A percentile compares a stretch with the other conserved stretches of the same genome.
Evolutionary conservation across 1,140 invertebrate species (phyloP).

Genomic region (Agrypnia vestita): DNA sequence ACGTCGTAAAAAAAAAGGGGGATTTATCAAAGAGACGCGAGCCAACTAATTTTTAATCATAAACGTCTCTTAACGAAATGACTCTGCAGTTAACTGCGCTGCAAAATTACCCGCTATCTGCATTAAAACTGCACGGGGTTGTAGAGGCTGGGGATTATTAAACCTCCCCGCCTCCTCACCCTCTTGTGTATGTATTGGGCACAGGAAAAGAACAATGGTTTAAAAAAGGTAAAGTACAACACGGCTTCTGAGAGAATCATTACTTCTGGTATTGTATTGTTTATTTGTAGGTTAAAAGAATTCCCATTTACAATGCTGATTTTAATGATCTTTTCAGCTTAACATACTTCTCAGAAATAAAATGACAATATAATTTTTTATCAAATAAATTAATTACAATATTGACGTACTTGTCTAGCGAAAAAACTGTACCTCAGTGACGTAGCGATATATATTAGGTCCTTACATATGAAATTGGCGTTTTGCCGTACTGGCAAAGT

Average conservation of each 20-base stretch:
- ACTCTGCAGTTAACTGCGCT: background rate
- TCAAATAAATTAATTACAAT: no score
- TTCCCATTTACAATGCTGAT: background rate
- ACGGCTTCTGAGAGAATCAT: background rate
- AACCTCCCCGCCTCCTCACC: background rate
- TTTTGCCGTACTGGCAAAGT: no score
- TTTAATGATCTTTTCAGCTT: no score
- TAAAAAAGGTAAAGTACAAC: background rate
- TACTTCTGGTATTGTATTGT: background rate
- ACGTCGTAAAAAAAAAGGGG: background rate
- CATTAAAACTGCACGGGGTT: slow-evolving; percentile 26
- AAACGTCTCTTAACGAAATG: slow-evolving; percentile 16
- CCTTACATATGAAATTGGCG: no score
- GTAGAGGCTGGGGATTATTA: slow-evolving; percentile 1
- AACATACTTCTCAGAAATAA: no score
- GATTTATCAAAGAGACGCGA: background rate
- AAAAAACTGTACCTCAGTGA: no score
- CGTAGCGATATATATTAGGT: no score
- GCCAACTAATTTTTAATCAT: slow-evolving; percentile 24
- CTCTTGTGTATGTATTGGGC: background rate
- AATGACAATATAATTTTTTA: no score
- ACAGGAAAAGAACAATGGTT: background rate
- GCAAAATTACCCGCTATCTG: slow-evolving; percentile 33
- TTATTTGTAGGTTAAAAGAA: background rate
- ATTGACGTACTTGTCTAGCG: no score